Evolutionary conservation across 2,797 vertebrate species (phyloP).

Genomic region (Myiothlypis coronata): DNA sequence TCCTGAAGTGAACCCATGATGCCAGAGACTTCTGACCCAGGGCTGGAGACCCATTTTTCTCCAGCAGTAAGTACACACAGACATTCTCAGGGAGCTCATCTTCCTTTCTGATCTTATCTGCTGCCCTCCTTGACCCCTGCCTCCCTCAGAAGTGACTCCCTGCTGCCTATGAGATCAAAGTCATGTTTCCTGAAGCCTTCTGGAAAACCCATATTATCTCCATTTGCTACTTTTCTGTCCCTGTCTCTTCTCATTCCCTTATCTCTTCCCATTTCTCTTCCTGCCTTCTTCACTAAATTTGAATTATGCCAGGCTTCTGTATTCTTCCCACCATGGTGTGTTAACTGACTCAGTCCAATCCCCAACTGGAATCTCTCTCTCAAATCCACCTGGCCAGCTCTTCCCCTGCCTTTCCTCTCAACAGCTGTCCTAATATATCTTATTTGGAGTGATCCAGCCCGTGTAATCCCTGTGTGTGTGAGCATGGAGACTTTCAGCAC

Average conservation of each 20-base stretch:
- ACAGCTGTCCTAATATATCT: not conserved
- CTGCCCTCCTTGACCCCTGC: slow-evolving; percentile 14
- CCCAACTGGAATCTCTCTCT: not conserved
- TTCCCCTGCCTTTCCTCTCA: not conserved
- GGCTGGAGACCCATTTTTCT: not conserved
- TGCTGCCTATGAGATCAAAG: slow-evolving; percentile 30
- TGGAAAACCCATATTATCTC: not conserved
- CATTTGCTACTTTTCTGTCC: not conserved
- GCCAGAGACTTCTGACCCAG: not conserved
- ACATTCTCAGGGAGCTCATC: slow-evolving; percentile 10
- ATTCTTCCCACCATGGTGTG: not conserved
- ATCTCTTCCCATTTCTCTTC: not conserved
- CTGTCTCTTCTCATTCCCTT: not conserved
- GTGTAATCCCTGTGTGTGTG: not conserved
- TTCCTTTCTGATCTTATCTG: slow-evolving; percentile 38
- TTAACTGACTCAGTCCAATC: not conserved
- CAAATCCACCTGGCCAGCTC: not conserved
- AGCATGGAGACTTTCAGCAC: not conserved
- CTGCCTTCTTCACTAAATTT: not conserved
- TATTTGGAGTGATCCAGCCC: not conserved
- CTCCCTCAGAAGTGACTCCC: not conserved
- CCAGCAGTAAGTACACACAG: not conserved
- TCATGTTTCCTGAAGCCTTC: not conserved
- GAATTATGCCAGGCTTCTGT: not conserved
- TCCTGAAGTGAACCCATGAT: not conserved